Evolutionary conservation across 2,113 vertebrate genomes (phyloP), one percentile per base, ranked within the genome.

Genomic region (Otolemur garnettii): DNA sequence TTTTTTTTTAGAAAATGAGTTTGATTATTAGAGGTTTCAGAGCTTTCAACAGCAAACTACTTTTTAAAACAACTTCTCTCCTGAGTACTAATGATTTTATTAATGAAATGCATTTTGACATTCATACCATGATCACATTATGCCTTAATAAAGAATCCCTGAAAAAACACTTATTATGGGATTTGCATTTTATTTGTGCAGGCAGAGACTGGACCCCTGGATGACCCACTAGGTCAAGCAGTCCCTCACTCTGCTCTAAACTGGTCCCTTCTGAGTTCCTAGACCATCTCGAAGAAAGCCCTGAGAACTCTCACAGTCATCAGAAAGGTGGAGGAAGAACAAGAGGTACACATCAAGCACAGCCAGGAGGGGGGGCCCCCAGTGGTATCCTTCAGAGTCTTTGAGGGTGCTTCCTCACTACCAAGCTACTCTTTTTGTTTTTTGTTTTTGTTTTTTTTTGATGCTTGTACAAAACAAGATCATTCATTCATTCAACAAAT

Each of bases 111-210:
- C 60, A 74, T 78, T 94, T 87, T 83, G 71, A 90, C 93, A 77
- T 89, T 91, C 96, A 94, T 96, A 93, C 79, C 30, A n/a, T 55
- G 84, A 85, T 96, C 93, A 95, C 85, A 90, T 95, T 95, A 92
- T 72, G 45, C 59, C 90, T 95, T 97, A 97, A 97, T 90, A 97
- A 97, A 97, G 87, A 96, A 93, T 21, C 15, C 90, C 95, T 50
- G 55, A 95, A 90, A 95, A 87, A 90, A 94, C n/a, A 35, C 93
- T 96, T 93, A 96, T 95, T 95, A 92, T 69, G 13, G 75, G 57
- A 95, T 90, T 93, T 93, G 72, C 66, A 88, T 93, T 81, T 90
- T 94, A 90, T 75, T 92, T 88, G 57, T 90, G 55, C 12, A 80
- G 64, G 19, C 64, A 80, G n/a, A 95, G 17, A 24, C 69, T 90